Conservation (phyloP, 2,888 invertebrate genomes). For the Pristionchus exspectatus region DNA sequence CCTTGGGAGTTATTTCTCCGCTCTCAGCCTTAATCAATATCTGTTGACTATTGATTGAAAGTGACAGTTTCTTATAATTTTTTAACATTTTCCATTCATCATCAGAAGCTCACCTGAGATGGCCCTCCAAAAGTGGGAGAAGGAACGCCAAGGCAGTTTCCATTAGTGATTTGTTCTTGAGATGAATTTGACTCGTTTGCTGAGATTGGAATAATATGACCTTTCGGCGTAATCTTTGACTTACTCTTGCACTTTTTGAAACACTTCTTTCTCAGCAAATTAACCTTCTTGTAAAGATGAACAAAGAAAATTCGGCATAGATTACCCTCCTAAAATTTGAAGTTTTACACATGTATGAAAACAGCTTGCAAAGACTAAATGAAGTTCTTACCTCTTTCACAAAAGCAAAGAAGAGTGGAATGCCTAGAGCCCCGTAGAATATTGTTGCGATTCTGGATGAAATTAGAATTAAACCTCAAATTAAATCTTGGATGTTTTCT, state of each 20-base stretch:
- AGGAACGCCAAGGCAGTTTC: constrained; percentile 53
- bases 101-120: not conserved
- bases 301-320: constrained; percentile 62
- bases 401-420: constrained; percentile 75
- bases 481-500: not conserved
- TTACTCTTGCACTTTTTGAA: constrained; percentile 38
- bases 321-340: constrained; percentile 3
- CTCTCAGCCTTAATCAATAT: constrained; percentile 12
- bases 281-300: constrained; percentile 64
- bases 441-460: constrained; percentile 65
- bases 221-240: not conserved
- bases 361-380: too few species aligned
- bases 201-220: not conserved
- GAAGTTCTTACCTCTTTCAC: constrained; percentile 62
- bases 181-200: constrained; percentile 13
- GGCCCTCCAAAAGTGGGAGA: constrained; percentile 43
- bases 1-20: not conserved
- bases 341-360: not conserved
- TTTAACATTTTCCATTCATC: not conserved
- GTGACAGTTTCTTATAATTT: not conserved
- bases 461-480: not conserved
- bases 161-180: constrained; percentile 36
- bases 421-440: constrained; percentile 71
- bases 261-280: constrained; percentile 56
- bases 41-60: not conserved